A percentile compares a stretch with the other conserved stretches of the same genome.
Conservation (phyloP, 2,113 vertebrate species). For the Bothrops jararaca region DNA sequence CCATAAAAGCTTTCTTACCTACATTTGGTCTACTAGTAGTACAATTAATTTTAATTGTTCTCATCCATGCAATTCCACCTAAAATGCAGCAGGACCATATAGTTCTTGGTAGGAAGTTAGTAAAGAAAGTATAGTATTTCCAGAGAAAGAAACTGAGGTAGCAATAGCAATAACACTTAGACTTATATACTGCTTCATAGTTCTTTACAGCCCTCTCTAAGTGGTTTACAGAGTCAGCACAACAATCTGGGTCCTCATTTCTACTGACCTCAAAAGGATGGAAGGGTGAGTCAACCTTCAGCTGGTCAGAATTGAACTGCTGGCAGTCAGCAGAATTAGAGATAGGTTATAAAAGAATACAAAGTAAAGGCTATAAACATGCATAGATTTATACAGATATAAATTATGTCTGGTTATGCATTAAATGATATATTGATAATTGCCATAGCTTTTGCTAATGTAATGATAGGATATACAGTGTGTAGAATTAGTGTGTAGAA, state of each 20-base stretch:
- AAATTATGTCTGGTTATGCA: neutral
- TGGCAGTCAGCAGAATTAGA: neutral
- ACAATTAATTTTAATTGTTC: neutral
- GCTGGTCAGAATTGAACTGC: neutral
- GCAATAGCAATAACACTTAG: neutral
- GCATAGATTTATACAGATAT: neutral
- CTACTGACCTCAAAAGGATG: neutral
- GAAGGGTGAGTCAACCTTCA: neutral
- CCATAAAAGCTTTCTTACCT: neutral
- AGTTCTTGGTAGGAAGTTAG: neutral
- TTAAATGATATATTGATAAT: neutral
- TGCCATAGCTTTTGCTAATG: neutral
- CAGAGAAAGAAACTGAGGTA: neutral
- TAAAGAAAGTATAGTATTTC: neutral
- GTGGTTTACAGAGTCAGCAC: neutral
- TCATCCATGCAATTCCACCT: neutral
- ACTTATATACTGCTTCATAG: neutral
- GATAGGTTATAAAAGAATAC: neutral
- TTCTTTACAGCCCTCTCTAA: neutral
- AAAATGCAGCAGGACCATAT: neutral
- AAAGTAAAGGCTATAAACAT: neutral
- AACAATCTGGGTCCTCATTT: neutral
- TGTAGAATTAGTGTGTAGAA: conserved; percentile 1
- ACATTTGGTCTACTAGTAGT: neutral
- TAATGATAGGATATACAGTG: neutral